Evolutionary conservation across 2,888 invertebrate species (phyloP).

Genomic region (Halocaridina rubra): DNA sequence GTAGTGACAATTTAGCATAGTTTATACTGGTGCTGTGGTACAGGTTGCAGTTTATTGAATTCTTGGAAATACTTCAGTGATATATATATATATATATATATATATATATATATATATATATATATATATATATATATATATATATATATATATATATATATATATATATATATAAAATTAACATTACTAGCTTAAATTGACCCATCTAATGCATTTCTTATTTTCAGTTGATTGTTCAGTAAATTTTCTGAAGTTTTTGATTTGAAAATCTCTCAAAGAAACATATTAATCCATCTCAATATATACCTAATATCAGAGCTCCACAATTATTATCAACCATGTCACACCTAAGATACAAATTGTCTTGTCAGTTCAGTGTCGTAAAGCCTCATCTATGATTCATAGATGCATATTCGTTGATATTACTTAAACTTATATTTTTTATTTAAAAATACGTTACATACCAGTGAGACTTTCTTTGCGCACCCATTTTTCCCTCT

Average conservation of each 20-base stretch:
- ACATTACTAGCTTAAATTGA: not conserved
- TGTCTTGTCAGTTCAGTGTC: not conserved
- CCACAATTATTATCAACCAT: no score
- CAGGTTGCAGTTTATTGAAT: no score
- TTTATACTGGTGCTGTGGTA: no score
- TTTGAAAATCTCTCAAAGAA: not conserved
- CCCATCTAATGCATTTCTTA: not conserved
- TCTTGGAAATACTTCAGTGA: not conserved
- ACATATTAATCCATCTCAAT: not conserved
- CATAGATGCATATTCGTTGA: not conserved
- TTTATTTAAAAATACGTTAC: no score
- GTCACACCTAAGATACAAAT: no score
- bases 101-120: no score
- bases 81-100: no score
- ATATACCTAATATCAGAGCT: no score
- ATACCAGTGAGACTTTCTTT: no score
- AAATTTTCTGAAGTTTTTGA: not conserved
- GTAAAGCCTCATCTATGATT: not conserved
- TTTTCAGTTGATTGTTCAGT: not conserved
- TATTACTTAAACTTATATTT: not conserved
- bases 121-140: no score
- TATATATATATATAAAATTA: not conserved
- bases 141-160: no score
- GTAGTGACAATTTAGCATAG: conserved; percentile 13
- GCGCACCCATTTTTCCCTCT: no score